Percentiles rank a stretch among this genome's conserved stretches.
Conservation (phyloP, 2,888 invertebrate species). For the Ichneumoninae sp. region DNA sequence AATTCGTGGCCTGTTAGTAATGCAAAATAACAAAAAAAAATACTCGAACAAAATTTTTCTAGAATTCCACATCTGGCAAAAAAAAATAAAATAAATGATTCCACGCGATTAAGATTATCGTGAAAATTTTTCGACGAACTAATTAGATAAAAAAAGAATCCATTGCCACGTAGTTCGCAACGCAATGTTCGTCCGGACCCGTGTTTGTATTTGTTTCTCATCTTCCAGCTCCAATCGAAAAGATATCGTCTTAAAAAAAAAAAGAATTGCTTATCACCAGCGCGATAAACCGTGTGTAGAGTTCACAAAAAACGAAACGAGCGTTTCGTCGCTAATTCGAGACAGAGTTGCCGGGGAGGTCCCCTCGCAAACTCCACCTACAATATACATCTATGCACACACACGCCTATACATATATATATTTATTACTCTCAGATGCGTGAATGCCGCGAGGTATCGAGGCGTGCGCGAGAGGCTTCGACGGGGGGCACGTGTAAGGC, state of each 20-base stretch:
- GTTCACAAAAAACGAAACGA: neutral
- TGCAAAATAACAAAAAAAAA: neutral
- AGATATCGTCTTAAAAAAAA: neutral
- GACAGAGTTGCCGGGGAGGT: neutral
- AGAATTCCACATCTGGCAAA: neutral
- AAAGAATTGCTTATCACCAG: neutral
- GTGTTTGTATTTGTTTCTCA: neutral
- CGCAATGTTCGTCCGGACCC: neutral
- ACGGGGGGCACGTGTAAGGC: conserved; percentile 14
- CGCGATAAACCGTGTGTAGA: neutral
- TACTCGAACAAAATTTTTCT: neutral
- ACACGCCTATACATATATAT: neutral
- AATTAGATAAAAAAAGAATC: neutral
- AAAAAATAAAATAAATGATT: neutral
- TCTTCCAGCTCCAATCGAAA: neutral
- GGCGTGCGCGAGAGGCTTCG: conserved; percentile 1
- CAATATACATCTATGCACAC: neutral
- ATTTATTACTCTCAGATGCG: neutral
- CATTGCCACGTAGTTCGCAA: neutral
- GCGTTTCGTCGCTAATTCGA: conserved; percentile 2
- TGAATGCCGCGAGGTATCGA: neutral
- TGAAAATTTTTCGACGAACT: neutral
- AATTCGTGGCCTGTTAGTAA: no score
- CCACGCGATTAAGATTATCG: neutral
- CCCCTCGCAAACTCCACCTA: neutral